Base-by-base conservation (phyloP, 2,113 vertebrate genomes). In the Cnemophilus loriae region DNA sequence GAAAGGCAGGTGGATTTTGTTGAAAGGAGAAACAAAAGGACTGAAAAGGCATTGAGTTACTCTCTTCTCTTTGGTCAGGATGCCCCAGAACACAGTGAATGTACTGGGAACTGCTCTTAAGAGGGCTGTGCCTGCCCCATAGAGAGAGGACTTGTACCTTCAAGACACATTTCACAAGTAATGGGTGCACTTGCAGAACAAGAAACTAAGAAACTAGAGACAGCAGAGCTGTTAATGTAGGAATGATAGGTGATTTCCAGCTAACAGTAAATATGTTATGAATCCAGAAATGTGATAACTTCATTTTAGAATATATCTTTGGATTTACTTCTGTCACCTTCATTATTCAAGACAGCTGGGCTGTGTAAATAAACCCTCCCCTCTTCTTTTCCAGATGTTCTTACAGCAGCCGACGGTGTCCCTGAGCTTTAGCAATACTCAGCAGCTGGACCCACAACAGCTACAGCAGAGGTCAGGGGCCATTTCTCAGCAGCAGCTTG, bases 381-480 rank as follows among this genome's bases (percentile, higher is more conserved):
- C 13, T 30, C 82, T 93, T 94, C 78, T 82, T 87, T 95, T 95
- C 60, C 94, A 98, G 98, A 98, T 98, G 97, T 97, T 98, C 82
- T 88, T 98, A 52, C 98, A 98, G 92, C 98, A 98, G 76, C 97
- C 98, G 0, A 61, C 94, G 0, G 87, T 97, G 20, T 97, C 98
- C 52, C 89, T 98, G 95, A 98, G 94, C 94, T 98, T 98, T 53
- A 95, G 94, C 90, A 97, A 93, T 27, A 44, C 97, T 41, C 97
- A 96, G 71, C 96, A 97, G 78, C 75, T 97, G 0, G 96, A 97
- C 49, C 19, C 95, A 10, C 98, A 97, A 47, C 96, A 95, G 81
- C 91, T 97, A 57, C 97, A 96, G 79, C 97, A 96, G 73, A 96
- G 97, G 84, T 75, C 97, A 2, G 89, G 93, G 32, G 57, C 91